Percentiles rank a stretch among this genome's conserved stretches.
These are phyloP conservation scores for Megaleporinus macrocephalus DNA, from an alignment of 2,113 vertebrate species.

Conservation along the genomic window DNA sequence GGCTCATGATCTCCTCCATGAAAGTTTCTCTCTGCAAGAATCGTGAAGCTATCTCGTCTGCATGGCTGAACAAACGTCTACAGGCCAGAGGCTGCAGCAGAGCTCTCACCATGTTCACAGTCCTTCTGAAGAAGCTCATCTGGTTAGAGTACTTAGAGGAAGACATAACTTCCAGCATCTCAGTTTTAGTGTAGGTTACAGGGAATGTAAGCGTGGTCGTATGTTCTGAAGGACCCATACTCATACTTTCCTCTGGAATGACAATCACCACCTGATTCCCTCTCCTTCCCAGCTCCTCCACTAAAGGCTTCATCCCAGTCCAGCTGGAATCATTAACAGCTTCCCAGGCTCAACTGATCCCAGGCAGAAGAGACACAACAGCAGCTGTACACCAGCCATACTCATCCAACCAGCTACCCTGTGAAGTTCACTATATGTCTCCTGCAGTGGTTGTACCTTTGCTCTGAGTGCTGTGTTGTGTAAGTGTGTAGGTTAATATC, in stretches of 20 bases:
- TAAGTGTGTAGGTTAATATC: too few species aligned
- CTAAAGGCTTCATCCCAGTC: slow-evolving; percentile 69
- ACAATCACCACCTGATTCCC: slow-evolving; percentile 67
- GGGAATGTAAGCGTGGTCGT: slow-evolving; percentile 64
- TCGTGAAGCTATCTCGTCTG: slow-evolving; percentile 60
- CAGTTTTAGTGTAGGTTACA: slow-evolving; percentile 55
- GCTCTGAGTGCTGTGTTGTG: too few species aligned
- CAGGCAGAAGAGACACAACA: slow-evolving; percentile 42
- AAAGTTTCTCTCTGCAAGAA: slow-evolving; percentile 69
- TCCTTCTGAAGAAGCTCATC: slow-evolving; percentile 70
- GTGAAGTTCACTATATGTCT: neutral
- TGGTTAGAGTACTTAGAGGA: slow-evolving; percentile 31
- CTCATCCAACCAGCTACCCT: neutral
- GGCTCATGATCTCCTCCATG: slow-evolving; percentile 63
- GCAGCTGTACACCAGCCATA: neutral
- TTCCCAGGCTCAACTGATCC: slow-evolving; percentile 63
- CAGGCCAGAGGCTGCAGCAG: slow-evolving; percentile 46
- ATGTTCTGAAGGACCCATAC: slow-evolving; percentile 64
- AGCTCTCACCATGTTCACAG: slow-evolving; percentile 67
- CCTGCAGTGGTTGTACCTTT: too few species aligned
- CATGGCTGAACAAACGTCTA: neutral
- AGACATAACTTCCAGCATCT: neutral
- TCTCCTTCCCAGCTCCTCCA: slow-evolving; percentile 64
- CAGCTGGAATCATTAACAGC: slow-evolving; percentile 77
- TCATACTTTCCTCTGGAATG: slow-evolving; percentile 63